These are phyloP conservation scores for Brachionus sp. DNA, from an alignment of 1,140 invertebrate genomes.

Conservation along the genomic window DNA sequence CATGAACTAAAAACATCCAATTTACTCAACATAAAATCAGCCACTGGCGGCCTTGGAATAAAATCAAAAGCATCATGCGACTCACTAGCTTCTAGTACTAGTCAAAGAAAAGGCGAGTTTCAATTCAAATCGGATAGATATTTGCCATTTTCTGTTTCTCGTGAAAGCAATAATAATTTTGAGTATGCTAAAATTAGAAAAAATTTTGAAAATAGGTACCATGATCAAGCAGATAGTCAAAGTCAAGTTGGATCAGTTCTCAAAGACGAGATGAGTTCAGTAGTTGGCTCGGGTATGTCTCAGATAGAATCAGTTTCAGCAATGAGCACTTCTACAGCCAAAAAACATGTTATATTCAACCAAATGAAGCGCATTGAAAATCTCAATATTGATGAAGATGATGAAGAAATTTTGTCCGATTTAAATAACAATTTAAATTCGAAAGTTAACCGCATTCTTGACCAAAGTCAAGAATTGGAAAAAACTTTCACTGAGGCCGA, in stretches of 20 bases:
- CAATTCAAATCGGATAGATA: neutral
- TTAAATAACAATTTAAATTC: neutral
- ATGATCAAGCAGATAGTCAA: neutral
- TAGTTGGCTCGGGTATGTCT: conserved; percentile 39
- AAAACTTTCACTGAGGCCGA: neutral
- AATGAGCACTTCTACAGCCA: conserved; percentile 3
- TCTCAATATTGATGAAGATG: neutral
- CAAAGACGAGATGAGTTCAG: neutral
- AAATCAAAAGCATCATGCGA: neutral
- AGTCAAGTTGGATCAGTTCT: neutral
- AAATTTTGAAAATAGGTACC: neutral
- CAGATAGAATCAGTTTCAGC: conserved; percentile 30
- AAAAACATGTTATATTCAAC: neutral
- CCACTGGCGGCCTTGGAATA: neutral
- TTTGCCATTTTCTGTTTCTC: neutral
- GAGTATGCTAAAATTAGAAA: neutral
- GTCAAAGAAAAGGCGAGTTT: neutral
- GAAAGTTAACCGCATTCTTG: neutral
- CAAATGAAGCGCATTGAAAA: neutral
- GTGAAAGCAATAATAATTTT: neutral
- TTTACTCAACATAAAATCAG: neutral
- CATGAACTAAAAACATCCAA: neutral
- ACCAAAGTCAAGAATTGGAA: conserved; percentile 23
- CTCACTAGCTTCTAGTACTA: neutral
- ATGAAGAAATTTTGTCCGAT: conserved; percentile 4